A percentile compares a stretch with the other conserved stretches of the same genome.
Conservation (phyloP, 1,140 invertebrate species). For the Diachasmimorpha longicaudata region DNA sequence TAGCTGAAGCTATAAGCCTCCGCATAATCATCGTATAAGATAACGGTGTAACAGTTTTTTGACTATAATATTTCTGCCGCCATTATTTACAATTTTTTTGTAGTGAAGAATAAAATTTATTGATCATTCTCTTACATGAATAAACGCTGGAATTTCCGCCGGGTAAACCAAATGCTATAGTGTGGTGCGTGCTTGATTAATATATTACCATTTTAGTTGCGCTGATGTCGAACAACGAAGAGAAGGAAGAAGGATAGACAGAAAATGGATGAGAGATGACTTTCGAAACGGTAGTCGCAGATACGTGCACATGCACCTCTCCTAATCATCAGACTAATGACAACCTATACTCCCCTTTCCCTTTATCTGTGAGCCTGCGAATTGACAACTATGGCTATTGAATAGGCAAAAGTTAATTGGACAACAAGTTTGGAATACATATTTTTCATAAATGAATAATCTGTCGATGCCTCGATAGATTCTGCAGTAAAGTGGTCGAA, state of each 20-base stretch:
- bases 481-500: too few relatives aligned
- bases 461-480: too few relatives aligned
- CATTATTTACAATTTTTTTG: not conserved
- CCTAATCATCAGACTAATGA: not conserved
- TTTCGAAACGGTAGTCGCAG: not conserved
- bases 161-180: not conserved
- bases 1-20: not conserved
- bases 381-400: too few relatives aligned
- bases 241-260: not conserved
- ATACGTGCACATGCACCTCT: not conserved
- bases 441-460: too few relatives aligned
- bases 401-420: too few relatives aligned
- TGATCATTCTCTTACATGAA: too few relatives aligned
- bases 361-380: too few relatives aligned
- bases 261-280: not conserved
- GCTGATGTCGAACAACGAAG: not conserved
- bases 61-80: not conserved
- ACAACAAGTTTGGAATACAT: too few relatives aligned
- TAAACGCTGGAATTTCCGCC: too few relatives aligned
- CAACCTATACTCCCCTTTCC: too few relatives aligned
- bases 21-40: not conserved
- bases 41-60: not conserved
- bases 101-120: not conserved
- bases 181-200: not conserved
- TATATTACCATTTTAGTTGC: conserved; percentile 18